Conservation (phyloP, 2,888 invertebrate genomes). For the Noctua janthe region DNA sequence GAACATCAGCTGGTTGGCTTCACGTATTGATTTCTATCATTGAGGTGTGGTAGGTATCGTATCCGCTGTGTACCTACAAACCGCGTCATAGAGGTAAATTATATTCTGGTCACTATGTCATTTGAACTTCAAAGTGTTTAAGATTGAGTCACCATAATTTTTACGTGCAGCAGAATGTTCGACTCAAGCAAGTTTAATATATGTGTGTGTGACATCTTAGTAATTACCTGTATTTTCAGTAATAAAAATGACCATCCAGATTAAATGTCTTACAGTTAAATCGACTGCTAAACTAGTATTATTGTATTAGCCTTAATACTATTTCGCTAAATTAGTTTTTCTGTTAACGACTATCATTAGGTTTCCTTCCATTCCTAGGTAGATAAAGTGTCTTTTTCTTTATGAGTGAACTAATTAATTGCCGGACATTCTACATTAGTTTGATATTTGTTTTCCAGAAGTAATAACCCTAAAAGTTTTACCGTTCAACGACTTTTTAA, state of each 20-base stretch:
- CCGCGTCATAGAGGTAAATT: conserved; percentile 26
- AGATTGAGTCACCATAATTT: not conserved
- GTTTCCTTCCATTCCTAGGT: conserved; percentile 20
- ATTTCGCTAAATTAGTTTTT: conserved; percentile 6
- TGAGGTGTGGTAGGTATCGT: conserved; percentile 52
- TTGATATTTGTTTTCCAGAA: conserved; percentile 28
- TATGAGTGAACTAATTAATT: conserved; percentile 32
- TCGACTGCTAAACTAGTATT: not conserved
- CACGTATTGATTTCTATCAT: conserved; percentile 66
- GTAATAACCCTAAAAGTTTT: conserved; percentile 28
- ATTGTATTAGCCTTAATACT: not conserved
- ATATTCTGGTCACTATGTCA: not conserved
- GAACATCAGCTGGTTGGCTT: conserved; percentile 66
- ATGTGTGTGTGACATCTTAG: not conserved
- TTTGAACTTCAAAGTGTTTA: not conserved
- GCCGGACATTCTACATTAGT: conserved; percentile 10
- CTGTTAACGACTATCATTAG: conserved; percentile 27
- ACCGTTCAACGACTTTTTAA: not conserved
- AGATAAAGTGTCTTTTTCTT: conserved; percentile 9
- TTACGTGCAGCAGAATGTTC: not conserved
- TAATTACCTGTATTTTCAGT: not conserved
- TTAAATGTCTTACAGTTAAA: not conserved
- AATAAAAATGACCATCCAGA: not conserved
- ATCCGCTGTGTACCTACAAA: conserved; percentile 16
- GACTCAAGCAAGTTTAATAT: not conserved